These are phyloP conservation scores for Diabrotica balteata DNA, from an alignment of 2,888 invertebrate species.

Conservation along the genomic window DNA sequence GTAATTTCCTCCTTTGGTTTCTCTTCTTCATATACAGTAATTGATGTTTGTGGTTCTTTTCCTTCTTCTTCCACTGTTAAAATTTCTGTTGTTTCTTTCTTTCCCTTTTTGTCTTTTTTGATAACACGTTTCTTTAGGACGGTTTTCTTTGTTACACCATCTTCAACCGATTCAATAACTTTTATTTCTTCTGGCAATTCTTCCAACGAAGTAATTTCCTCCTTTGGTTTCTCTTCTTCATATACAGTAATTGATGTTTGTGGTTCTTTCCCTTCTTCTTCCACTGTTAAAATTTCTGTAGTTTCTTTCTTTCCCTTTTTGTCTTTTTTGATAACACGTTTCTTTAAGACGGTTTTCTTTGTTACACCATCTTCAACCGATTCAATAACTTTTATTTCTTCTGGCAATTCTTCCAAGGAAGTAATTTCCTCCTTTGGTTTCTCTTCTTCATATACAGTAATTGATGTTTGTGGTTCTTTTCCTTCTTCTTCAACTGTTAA, in stretches of 20 bases:
- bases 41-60: slow-evolving; percentile 49
- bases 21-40: slow-evolving; percentile 48
- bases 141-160: slow-evolving; percentile 42
- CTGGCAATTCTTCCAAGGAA: slow-evolving; percentile 48
- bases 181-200: slow-evolving; percentile 47
- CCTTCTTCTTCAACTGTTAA: slow-evolving; percentile 50
- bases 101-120: slow-evolving; percentile 50
- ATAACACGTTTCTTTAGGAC: slow-evolving; percentile 46
- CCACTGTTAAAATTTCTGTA: slow-evolving; percentile 52
- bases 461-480: slow-evolving; percentile 3
- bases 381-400: slow-evolving; percentile 50
- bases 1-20: slow-evolving; percentile 36
- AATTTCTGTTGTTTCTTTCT: slow-evolving; percentile 40
- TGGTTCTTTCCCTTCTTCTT: slow-evolving; percentile 51
- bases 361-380: slow-evolving; percentile 42
- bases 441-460: slow-evolving; percentile 43
- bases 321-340: slow-evolving; percentile 49
- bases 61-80: slow-evolving; percentile 56
- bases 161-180: slow-evolving; percentile 48
- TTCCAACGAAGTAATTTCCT: slow-evolving; percentile 36
- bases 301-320: slow-evolving; percentile 46
- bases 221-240: slow-evolving; percentile 43
- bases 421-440: slow-evolving; percentile 36
- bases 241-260: slow-evolving; percentile 48
- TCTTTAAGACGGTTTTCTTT: slow-evolving; percentile 44